Percentiles rank a stretch among this genome's conserved stretches.
phyloP scores from a whole-genome alignment of 92 coral and sea anemone genomes.

The Epizoanthus ramosus region DNA sequence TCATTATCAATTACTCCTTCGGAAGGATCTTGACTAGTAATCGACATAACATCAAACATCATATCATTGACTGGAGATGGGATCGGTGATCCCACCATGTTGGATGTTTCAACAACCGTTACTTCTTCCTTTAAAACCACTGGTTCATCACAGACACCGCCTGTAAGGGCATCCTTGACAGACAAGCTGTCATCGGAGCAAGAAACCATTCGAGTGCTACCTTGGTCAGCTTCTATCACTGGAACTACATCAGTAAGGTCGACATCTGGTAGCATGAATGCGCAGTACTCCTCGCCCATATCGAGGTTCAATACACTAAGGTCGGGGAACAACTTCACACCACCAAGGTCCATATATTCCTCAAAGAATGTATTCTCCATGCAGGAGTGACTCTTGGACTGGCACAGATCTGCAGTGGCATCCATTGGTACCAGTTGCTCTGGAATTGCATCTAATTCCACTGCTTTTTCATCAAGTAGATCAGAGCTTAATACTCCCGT shows the following conservation, averaged over 20 bases:
- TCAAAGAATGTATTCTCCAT: slow-evolving; percentile 79
- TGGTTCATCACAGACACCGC: neutral
- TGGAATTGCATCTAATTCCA: slow-evolving; percentile 16
- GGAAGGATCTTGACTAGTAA: neutral
- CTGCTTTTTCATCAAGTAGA: slow-evolving; percentile 22
- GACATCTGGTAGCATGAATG: slow-evolving; percentile 46
- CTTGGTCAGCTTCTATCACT: neutral
- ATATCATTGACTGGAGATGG: slow-evolving; percentile 27
- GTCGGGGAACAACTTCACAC: slow-evolving; percentile 59
- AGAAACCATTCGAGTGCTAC: slow-evolving; percentile 27
- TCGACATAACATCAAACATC: neutral
- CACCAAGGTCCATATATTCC: slow-evolving; percentile 71
- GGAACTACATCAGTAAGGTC: slow-evolving; percentile 50
- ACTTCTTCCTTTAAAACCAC: slow-evolving; percentile 42
- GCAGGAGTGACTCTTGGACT: slow-evolving; percentile 35
- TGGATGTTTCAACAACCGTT: slow-evolving; percentile 58
- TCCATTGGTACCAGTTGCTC: slow-evolving; percentile 11
- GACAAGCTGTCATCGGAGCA: slow-evolving; percentile 26
- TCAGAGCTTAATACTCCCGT: slow-evolving; percentile 3
- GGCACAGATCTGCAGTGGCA: neutral
- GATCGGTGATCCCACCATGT: slow-evolving; percentile 5
- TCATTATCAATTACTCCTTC: neutral
- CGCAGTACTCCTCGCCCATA: slow-evolving; percentile 39
- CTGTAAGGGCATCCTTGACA: neutral
- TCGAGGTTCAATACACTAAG: slow-evolving; percentile 47